Evolutionary conservation across 2,888 invertebrate genomes (phyloP).

Genomic region (Drosophila yooni): DNA sequence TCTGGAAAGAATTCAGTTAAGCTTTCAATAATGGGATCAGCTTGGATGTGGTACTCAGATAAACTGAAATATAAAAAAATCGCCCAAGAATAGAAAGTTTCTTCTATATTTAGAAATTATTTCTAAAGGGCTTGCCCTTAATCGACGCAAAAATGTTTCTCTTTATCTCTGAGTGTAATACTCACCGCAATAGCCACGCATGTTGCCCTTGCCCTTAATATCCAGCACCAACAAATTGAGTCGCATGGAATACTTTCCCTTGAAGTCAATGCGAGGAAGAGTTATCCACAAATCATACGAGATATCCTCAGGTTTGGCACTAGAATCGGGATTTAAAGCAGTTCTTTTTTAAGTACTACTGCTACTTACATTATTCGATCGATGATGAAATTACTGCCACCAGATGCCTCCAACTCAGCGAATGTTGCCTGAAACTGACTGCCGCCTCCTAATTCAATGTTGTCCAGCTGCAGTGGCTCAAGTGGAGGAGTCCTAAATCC

Average conservation of each 20-base stretch:
- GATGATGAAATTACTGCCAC: slow-evolving; percentile 84
- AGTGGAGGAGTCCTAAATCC: slow-evolving; percentile 83
- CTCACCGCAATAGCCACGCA: slow-evolving; percentile 83
- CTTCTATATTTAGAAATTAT: no score
- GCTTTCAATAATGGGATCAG: not conserved
- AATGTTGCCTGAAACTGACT: slow-evolving; percentile 83
- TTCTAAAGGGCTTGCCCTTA: no score
- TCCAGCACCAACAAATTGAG: slow-evolving; percentile 83
- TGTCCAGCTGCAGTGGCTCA: slow-evolving; percentile 83
- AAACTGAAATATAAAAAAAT: not conserved
- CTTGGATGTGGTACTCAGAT: not conserved
- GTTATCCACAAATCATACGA: slow-evolving; percentile 83
- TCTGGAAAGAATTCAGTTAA: slow-evolving; percentile 54
- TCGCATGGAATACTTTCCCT: slow-evolving; percentile 83
- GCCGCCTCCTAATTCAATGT: slow-evolving; percentile 83
- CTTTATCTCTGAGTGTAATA: not conserved
- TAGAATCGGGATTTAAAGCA: slow-evolving; percentile 38
- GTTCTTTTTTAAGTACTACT: not conserved
- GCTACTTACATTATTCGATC: slow-evolving; percentile 82
- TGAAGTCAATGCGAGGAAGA: slow-evolving; percentile 83
- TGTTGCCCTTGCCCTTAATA: slow-evolving; percentile 83
- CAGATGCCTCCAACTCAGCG: slow-evolving; percentile 81
- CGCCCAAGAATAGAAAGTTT: not conserved
- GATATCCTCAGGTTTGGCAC: slow-evolving; percentile 81
- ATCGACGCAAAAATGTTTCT: no score